Base-by-base conservation (phyloP, 1,140 invertebrate genomes). In the Sarcophaga peregrina region DNA sequence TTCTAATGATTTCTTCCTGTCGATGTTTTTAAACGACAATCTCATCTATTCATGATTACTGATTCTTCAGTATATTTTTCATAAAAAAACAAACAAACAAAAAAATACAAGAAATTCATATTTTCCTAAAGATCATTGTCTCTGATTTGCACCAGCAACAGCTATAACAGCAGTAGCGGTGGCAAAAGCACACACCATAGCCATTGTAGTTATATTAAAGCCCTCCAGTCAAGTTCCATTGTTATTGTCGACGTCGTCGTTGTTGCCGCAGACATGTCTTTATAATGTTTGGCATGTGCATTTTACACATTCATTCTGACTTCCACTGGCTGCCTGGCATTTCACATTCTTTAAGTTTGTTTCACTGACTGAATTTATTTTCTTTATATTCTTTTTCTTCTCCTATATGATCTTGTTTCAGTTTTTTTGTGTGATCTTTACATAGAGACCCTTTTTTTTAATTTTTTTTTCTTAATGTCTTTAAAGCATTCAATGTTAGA, bases 1-100 rank as follows among this genome's bases (percentile, higher is more conserved):
- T 78, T 78, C 75, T 78, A 78, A 78, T 78, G 75, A 78, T 78
- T 78, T 78, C 75, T 78, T 78, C 75, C 75, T 78, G 47, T 78
- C 75, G 17, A 50, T 78, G 75, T 78, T 78, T 47, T 78, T 47
- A 78, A 50, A 78, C 50, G 47, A 78, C 75, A 78, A 50, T 47
- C n/a, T 50, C n/a, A 78, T 78, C 48, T 37, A 1, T 25, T 78
- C 75, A 78, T 50, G 20, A n/a, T 11, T 15, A 62, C 8, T 68
- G 9, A 20, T 20, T 20, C 5, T 68, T 37, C 25, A 37, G 25
- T 37, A 37, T 37, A 37, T 37, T 37, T 37, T 37, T 37, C 25
- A 37, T 37, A 4, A 37, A 4, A 37, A 37, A 37, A 37, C 25
- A 37, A 37, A 37, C 25, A 37, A 37, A 37, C 25, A 37, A 37